phyloP scores from a whole-genome alignment of 2,797 vertebrate genomes.

The Coendou prehensilis region DNA sequence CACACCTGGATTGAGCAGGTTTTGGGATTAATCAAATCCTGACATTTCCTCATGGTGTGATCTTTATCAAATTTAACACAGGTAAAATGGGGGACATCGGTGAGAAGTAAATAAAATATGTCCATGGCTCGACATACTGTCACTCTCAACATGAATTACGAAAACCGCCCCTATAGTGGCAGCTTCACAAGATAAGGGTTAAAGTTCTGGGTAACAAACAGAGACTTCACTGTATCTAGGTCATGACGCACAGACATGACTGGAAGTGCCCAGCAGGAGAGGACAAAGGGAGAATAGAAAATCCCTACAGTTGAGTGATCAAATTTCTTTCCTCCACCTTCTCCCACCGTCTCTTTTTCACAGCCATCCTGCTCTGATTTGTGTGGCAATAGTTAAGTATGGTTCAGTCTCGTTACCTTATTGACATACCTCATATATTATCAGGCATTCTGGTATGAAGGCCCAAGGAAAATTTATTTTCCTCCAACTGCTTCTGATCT shows the following conservation, averaged over 20 bases:
- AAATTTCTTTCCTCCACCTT: background rate
- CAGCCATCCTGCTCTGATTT: background rate
- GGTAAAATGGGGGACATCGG: background rate
- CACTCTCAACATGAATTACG: background rate
- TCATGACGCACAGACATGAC: background rate
- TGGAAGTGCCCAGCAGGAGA: background rate
- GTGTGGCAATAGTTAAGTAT: background rate
- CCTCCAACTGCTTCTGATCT: background rate
- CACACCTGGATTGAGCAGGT: background rate
- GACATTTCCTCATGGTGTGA: background rate
- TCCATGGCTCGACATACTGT: background rate
- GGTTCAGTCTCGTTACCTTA: conserved; percentile 4
- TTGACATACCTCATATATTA: background rate
- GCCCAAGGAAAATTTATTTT: background rate
- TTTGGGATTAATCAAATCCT: background rate
- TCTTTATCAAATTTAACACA: background rate
- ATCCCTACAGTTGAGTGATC: background rate
- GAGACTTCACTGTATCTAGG: background rate
- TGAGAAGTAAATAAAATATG: background rate
- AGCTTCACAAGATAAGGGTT: background rate
- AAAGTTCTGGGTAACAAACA: background rate
- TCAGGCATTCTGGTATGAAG: background rate
- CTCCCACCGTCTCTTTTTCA: background rate
- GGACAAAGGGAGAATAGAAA: background rate
- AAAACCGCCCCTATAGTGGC: background rate